Evolutionary conservation across 2,113 vertebrate genomes (phyloP), one percentile per base, ranked within the genome.

Genomic region (Hyaena hyaena): DNA sequence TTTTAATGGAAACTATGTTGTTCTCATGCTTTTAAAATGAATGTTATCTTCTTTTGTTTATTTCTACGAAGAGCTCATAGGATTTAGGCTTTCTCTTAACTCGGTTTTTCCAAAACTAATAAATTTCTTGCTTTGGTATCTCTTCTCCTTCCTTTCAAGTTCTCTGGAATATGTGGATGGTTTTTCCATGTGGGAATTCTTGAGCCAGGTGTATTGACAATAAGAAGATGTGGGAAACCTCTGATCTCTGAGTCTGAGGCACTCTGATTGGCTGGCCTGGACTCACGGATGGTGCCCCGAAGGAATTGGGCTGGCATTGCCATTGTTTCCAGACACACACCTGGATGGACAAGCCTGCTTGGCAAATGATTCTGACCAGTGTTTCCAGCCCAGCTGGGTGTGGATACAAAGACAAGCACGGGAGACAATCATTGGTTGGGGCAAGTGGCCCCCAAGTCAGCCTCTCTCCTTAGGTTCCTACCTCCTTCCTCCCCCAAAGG

Each of bases 21-120:
- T 6, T 66, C 63, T 66, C 26, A 63, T 65, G 68, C 69, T 93
- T 73, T 91, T 53, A 82, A 61, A 95, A 79, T 79, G n/a, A 94
- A 45, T 35, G 14, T 79, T 92, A 43, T 76, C 31, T 61, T 9
- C 45, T 69, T 28, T 69, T 76, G 43, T 90, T 89, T 74, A 45
- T 81, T 89, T 92, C 45, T 89, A 8, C 63, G 66, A 93, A 35
- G 48, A 93, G 33, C 66, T 53, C 68, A n/a, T 28, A 48, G 43
- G n/a, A 74, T 90, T 82, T 92, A 90, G 81, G 39, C 31, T 94
- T 80, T 28, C 48, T 88, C 31, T 63, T 90, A 88, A 89, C 16
- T 77, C n/a, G 53, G 92, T 73, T 95, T 96, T 95, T 74, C 65
- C 50, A 26, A 88, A 98, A 81, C 55, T 45, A 66, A 81, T 74